phyloP scores from a whole-genome alignment of 1,140 invertebrate genomes.

The Sminthurides bifidus region DNA sequence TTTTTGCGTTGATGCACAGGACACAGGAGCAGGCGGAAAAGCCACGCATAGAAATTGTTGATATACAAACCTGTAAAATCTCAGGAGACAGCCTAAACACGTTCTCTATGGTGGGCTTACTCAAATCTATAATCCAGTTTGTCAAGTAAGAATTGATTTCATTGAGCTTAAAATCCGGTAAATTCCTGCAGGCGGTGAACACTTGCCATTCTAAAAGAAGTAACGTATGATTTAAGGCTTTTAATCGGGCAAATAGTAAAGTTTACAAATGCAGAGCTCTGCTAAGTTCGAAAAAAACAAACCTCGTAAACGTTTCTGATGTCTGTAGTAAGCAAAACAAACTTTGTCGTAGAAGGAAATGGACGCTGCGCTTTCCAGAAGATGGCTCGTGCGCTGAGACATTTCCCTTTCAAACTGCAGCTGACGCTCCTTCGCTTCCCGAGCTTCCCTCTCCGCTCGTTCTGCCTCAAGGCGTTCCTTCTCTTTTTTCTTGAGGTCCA shows the following conservation, averaged over 20 bases:
- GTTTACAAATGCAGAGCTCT: background rate
- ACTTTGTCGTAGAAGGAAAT: conserved; percentile 13
- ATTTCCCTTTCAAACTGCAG: conserved; percentile 14
- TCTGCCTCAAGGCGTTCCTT: conserved; percentile 15
- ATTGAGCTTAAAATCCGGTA: conserved; percentile 18
- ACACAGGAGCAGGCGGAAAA: background rate
- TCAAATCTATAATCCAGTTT: conserved; percentile 17
- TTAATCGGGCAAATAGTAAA: no score
- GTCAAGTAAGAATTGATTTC: conserved; percentile 23
- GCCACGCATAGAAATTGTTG: background rate
- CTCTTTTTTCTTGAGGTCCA: conserved; percentile 14
- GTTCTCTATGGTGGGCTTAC: conserved; percentile 2
- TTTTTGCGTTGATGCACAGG: background rate
- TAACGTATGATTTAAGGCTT: no score
- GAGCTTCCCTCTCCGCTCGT: conserved; percentile 1
- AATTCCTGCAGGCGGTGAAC: conserved; percentile 15
- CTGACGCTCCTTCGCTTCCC: conserved; percentile 1
- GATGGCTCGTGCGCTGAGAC: conserved; percentile 1
- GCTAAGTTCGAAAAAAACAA: background rate
- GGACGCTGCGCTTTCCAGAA: conserved; percentile 6
- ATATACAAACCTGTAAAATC: conserved; percentile 11
- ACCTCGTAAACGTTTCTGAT: conserved; percentile 10
- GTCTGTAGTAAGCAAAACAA: conserved; percentile 4
- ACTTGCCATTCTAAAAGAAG: conserved; percentile 15
- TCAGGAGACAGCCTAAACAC: conserved; percentile 16